Evolutionary conservation across 1,140 invertebrate species (phyloP).

Genomic region (Cherax destructor): DNA sequence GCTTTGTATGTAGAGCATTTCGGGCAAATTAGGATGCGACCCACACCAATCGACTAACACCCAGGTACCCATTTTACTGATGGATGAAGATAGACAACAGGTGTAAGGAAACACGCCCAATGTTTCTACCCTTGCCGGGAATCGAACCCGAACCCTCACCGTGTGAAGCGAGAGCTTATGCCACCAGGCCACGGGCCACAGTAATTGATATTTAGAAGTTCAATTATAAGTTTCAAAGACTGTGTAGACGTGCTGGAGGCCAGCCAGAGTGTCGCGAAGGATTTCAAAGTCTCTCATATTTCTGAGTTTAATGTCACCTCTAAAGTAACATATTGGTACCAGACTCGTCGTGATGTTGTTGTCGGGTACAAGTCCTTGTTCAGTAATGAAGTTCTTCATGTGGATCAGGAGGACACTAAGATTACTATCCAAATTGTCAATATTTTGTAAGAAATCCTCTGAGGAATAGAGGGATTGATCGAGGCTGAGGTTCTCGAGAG

Average conservation of each 20-base stretch:
- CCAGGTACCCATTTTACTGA: too few species aligned
- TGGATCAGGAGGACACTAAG: not conserved
- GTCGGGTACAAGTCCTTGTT: not conserved
- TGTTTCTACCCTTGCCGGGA: too few species aligned
- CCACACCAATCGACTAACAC: too few species aligned
- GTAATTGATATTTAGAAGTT: not conserved
- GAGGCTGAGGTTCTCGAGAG: not conserved
- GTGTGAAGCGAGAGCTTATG: too few species aligned
- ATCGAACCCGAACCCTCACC: too few species aligned
- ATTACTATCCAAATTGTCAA: not conserved
- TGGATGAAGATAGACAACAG: too few species aligned
- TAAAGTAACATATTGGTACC: not conserved
- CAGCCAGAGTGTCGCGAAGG: not conserved
- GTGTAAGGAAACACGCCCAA: too few species aligned
- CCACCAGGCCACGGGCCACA: too few species aligned
- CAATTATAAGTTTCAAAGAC: not conserved
- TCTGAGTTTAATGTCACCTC: not conserved
- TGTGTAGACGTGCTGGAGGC: not conserved
- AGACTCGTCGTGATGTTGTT: not conserved
- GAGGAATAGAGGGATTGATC: not conserved
- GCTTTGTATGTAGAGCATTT: too few species aligned
- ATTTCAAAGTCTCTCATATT: not conserved
- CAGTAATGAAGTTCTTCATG: not conserved
- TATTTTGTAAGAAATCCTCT: not conserved
- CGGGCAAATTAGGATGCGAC: too few species aligned